A percentile compares a stretch with the other conserved stretches of the same genome.
Evolutionary conservation across 2,113 vertebrate species (phyloP).

Genomic region (Platycercus adscitus): DNA sequence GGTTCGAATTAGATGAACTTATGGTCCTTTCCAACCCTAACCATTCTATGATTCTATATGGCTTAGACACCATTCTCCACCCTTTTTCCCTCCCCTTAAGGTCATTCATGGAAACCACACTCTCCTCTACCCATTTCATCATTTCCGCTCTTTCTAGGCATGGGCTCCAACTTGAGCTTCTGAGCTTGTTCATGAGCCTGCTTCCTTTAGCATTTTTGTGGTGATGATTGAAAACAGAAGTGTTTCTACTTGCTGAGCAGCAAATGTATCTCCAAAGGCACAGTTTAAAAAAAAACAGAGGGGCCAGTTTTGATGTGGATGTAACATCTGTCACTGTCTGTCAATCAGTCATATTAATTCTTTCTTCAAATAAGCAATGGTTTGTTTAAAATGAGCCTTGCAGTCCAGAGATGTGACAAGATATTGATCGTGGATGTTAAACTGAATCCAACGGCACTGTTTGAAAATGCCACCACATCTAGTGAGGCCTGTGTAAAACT

Average conservation of each 20-base stretch:
- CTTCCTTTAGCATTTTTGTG: conserved; percentile 36
- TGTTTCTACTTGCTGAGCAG: background rate
- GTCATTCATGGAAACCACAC: background rate
- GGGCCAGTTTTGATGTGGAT: background rate
- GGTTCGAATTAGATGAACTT: background rate
- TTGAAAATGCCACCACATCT: background rate
- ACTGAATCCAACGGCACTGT: background rate
- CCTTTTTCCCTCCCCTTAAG: background rate
- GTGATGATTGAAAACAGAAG: conserved; percentile 50
- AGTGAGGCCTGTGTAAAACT: background rate
- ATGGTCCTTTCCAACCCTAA: background rate
- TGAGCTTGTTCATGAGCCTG: background rate
- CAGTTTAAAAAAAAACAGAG: background rate
- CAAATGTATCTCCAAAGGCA: conserved; percentile 30
- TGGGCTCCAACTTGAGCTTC: conserved; percentile 4
- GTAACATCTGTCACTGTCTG: background rate
- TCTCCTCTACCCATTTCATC: background rate
- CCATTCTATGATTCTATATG: background rate
- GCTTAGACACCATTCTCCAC: background rate
- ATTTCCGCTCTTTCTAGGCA: background rate
- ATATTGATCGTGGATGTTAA: background rate
- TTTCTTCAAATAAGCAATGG: background rate
- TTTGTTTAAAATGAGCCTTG: background rate
- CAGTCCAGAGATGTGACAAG: background rate
- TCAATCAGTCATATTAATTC: background rate